Conservation (phyloP, 2,888 invertebrate genomes). For the Cosmia pyralina region DNA sequence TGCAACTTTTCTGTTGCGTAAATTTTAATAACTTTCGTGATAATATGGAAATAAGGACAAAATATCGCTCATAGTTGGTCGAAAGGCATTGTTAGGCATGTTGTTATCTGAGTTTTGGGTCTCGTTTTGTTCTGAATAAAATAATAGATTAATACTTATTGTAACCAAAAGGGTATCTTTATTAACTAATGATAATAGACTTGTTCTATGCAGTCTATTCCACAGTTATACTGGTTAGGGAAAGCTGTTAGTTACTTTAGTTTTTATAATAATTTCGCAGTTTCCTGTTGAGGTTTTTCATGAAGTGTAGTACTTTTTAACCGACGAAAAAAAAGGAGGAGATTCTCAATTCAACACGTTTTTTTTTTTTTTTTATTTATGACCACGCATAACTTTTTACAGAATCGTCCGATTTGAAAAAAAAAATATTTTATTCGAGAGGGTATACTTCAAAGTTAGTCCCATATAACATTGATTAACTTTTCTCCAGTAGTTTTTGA, state of each 20-base stretch:
- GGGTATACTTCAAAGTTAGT: too few species aligned
- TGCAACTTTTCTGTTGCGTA: conserved; percentile 48
- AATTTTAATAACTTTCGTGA: conserved; percentile 50
- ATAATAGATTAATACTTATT: background rate
- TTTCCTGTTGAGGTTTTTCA: background rate
- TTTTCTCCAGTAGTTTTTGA: too few species aligned
- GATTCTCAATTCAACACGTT: too few species aligned
- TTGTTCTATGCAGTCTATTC: background rate
- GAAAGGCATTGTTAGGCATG: conserved; percentile 27
- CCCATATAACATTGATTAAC: too few species aligned
- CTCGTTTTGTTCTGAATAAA: conserved; percentile 1
- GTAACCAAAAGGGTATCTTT: background rate
- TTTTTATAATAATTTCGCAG: background rate
- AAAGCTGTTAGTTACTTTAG: too few species aligned
- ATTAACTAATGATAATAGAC: background rate
- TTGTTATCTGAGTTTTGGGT: conserved; percentile 12
- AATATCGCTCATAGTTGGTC: conserved; percentile 25
- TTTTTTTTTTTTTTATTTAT: too few species aligned
- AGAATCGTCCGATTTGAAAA: too few species aligned
- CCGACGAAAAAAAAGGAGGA: too few species aligned
- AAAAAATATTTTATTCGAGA: too few species aligned
- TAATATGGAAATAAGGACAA: conserved; percentile 31
- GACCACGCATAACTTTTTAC: too few species aligned
- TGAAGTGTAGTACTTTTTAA: background rate
- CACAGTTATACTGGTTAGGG: background rate